Evolutionary conservation across 2,113 vertebrate species (phyloP).

Genomic region (Elachura formosa): DNA sequence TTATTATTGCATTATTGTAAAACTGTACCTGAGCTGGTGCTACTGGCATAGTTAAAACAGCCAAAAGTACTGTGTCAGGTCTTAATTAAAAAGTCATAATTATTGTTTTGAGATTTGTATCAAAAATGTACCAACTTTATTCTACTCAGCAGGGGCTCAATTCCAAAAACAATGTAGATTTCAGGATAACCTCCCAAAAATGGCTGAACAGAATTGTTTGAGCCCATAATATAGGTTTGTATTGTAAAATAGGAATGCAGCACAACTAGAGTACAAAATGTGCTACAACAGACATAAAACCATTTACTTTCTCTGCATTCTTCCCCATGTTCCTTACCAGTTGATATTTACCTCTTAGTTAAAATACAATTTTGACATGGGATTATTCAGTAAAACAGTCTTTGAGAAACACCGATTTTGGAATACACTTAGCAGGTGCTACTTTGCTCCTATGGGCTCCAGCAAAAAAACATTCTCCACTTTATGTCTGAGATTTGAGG

Average conservation of each 20-base stretch:
- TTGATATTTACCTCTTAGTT: background rate
- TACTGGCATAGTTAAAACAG: background rate
- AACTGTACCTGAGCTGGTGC: background rate
- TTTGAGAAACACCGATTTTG: background rate
- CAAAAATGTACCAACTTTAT: background rate
- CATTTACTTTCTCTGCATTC: background rate
- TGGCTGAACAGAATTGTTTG: background rate
- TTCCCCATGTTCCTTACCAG: background rate
- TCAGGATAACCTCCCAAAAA: background rate
- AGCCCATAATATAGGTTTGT: background rate
- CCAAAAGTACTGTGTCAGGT: background rate
- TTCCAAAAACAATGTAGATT: background rate
- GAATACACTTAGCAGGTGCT: background rate
- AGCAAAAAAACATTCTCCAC: background rate
- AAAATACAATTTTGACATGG: background rate
- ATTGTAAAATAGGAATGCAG: background rate
- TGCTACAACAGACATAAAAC: background rate
- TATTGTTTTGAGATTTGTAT: background rate
- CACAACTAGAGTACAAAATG: background rate
- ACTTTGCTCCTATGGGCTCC: background rate
- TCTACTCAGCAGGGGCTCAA: background rate
- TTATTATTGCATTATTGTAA: background rate
- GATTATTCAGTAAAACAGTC: background rate
- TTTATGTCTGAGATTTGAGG: background rate
- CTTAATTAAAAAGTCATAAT: background rate